Conservation (phyloP, 2,113 vertebrate species). For the Buteo buteo region DNA sequence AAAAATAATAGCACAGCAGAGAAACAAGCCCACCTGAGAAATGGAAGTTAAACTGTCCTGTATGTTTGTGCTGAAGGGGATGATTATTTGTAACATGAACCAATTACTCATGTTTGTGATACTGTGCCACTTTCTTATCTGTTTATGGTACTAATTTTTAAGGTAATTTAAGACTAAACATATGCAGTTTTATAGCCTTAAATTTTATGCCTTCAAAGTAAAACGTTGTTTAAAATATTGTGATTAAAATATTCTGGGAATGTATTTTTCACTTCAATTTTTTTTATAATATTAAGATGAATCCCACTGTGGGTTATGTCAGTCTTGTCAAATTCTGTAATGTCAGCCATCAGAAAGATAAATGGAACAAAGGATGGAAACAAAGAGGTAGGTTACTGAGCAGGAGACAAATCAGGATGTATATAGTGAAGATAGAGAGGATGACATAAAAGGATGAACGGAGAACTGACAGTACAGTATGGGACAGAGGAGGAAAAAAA, state of each 20-base stretch:
- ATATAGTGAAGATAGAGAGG: neutral
- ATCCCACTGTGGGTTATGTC: conserved; percentile 44
- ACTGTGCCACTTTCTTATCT: neutral
- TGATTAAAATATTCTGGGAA: conserved; percentile 42
- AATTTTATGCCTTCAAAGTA: neutral
- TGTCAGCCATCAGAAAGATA: conserved; percentile 59
- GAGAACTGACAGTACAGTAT: neutral
- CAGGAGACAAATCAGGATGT: neutral
- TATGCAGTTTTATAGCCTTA: neutral
- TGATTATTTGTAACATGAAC: neutral
- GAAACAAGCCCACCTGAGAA: neutral
- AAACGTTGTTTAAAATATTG: conserved; percentile 23
- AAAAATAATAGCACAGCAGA: neutral
- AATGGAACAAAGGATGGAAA: conserved; percentile 49
- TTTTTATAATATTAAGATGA: conserved; percentile 29
- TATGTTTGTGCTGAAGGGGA: neutral
- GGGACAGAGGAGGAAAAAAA: neutral
- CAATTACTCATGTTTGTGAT: neutral
- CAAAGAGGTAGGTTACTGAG: conserved; percentile 39
- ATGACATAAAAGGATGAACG: neutral
- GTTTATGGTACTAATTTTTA: neutral
- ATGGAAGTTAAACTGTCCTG: neutral
- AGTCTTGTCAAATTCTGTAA: conserved; percentile 57
- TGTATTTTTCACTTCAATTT: neutral
- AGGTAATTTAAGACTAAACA: neutral